Evolutionary conservation across 2,797 vertebrate genomes (phyloP).

Genomic region (Limosa lapponica): DNA sequence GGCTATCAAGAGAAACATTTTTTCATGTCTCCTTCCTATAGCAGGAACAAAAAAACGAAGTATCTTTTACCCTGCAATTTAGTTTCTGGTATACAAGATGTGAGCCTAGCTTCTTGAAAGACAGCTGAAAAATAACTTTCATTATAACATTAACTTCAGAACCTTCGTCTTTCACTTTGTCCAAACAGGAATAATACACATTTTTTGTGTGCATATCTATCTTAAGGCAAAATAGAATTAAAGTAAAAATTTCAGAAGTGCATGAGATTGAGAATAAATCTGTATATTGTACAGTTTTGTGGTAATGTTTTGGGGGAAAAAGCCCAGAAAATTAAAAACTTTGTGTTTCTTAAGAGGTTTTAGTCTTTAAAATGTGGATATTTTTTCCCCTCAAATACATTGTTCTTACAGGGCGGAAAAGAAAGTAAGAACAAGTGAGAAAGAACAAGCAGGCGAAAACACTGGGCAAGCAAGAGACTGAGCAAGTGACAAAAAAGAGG

Average conservation of each 20-base stretch:
- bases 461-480: not conserved
- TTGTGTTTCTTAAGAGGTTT: not conserved
- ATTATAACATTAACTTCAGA: not conserved
- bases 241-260: not conserved
- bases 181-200: not conserved
- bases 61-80: not conserved
- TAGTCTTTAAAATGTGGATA: not conserved
- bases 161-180: not conserved
- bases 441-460: not conserved
- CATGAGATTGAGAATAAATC: not conserved
- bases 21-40: not conserved
- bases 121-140: not conserved
- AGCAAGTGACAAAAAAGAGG: not conserved
- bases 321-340: not conserved
- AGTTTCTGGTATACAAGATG: not conserved
- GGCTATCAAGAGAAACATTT: not conserved
- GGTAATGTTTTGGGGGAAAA: not conserved
- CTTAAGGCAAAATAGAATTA: not conserved
- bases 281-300: not conserved
- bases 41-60: not conserved
- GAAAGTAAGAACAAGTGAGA: not conserved
- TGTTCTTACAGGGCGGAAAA: not conserved
- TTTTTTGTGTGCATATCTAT: fast-evolving
- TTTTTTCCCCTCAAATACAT: not conserved
- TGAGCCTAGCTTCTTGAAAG: not conserved